A percentile compares a stretch with the other conserved stretches of the same genome.
phyloP scores from a whole-genome alignment of 2,113 vertebrate species.

The Chionomys nivalis region DNA sequence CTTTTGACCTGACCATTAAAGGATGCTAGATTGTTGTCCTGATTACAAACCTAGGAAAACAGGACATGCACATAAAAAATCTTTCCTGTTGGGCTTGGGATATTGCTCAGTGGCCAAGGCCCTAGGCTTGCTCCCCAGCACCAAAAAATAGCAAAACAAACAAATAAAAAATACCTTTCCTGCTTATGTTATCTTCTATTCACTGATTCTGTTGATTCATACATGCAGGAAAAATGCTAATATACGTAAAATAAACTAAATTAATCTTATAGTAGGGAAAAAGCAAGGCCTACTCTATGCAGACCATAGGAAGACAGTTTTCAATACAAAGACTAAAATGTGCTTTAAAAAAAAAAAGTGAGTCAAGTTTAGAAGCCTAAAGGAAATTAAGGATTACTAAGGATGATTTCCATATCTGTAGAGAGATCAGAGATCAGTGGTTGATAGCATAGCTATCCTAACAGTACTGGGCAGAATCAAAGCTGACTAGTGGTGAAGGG shows the following conservation, averaged over 20 bases:
- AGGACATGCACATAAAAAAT: not conserved
- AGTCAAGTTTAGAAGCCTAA: not conserved
- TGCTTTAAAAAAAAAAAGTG: not conserved
- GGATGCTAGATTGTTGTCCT: conserved; percentile 1
- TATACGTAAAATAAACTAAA: not conserved
- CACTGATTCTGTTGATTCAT: conserved; percentile 41
- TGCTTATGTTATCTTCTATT: conserved; percentile 7
- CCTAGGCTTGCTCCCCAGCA: not conserved
- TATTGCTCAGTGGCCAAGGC: not conserved
- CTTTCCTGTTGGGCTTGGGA: not conserved
- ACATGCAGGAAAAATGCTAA: not conserved
- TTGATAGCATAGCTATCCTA: not conserved
- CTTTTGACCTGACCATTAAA: conserved; percentile 14
- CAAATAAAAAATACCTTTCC: not conserved
- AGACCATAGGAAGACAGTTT: not conserved
- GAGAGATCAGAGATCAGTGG: not conserved
- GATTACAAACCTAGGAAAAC: conserved; percentile 42
- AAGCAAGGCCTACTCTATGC: not conserved
- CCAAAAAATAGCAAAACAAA: not conserved
- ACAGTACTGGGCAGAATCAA: not conserved
- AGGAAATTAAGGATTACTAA: not conserved
- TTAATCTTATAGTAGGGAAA: conserved; percentile 2
- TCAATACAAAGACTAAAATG: conserved; percentile 25
- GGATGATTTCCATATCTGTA: conserved; percentile 24
- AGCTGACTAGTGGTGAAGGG: not conserved